These are phyloP conservation scores for Baryphthengus martii DNA, from an alignment of 2,113 vertebrate genomes.

Conservation along the genomic window DNA sequence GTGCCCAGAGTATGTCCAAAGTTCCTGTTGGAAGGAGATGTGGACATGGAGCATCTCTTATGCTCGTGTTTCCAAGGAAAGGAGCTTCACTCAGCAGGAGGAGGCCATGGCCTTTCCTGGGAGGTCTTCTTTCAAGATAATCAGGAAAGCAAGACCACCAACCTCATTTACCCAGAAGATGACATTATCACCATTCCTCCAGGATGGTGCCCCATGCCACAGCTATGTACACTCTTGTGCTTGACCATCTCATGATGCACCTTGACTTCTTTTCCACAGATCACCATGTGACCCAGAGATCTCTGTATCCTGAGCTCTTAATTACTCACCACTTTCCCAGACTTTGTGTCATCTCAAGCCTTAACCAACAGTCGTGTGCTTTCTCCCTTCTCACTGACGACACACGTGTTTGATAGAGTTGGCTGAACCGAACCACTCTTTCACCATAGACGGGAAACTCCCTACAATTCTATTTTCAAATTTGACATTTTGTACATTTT, in stretches of 20 bases:
- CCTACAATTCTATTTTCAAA: neutral
- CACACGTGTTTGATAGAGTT: rapidly evolving
- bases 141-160: neutral
- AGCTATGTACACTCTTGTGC: neutral
- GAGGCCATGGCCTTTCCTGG: neutral
- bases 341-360: neutral
- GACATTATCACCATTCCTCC: neutral
- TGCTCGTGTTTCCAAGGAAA: neutral
- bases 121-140: neutral
- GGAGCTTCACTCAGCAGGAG: neutral
- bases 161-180: neutral
- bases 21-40: neutral
- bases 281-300: neutral
- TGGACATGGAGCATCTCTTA: neutral
- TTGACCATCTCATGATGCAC: neutral
- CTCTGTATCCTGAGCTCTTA: neutral
- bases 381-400: neutral
- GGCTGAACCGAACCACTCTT: neutral
- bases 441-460: neutral
- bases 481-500: neutral
- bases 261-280: neutral
- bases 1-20: neutral
- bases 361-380: neutral
- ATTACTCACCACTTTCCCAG: neutral
- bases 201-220: neutral